A percentile compares a stretch with the other conserved stretches of the same genome.
Evolutionary conservation across 2,888 invertebrate species (phyloP).

Genomic region (Hirtodrosophila confusa): DNA sequence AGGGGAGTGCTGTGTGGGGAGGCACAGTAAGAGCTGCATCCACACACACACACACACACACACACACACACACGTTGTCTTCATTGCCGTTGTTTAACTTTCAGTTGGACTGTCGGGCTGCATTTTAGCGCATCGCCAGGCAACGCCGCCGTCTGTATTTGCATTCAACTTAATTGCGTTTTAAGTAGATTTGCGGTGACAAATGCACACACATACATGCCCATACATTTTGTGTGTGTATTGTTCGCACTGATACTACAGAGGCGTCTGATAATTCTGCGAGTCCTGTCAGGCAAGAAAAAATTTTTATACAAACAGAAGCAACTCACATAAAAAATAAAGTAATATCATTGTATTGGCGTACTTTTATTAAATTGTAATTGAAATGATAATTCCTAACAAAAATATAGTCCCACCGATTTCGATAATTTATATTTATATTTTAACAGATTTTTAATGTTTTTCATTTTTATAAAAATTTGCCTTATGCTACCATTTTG

Average conservation of each 20-base stretch:
- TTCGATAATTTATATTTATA: no score
- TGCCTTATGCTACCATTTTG: no score
- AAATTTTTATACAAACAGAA: constrained; percentile 25
- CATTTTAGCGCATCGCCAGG: constrained; percentile 42
- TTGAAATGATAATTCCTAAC: no score
- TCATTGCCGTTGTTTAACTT: constrained; percentile 63
- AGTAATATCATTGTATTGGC: no score
- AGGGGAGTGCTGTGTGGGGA: background rate
- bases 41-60: constrained; percentile 11
- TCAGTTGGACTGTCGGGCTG: constrained; percentile 41
- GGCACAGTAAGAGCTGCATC: constrained; percentile 8
- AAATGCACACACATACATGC: constrained; percentile 18
- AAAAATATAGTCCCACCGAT: no score
- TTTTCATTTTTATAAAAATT: no score
- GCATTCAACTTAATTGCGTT: constrained; percentile 80
- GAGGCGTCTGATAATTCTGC: constrained; percentile 4
- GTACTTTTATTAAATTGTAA: no score
- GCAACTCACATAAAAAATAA: background rate
- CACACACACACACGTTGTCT: no score
- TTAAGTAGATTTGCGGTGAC: constrained; percentile 78
- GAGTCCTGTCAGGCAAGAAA: background rate
- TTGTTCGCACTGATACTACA: constrained; percentile 4
- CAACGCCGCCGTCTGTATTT: constrained; percentile 56
- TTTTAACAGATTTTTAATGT: no score
- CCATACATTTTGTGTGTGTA: constrained; percentile 5